Evolutionary conservation across 1,140 invertebrate species (phyloP), one percentile per base, ranked within the genome.

Genomic region (Saccostrea cuccullata): DNA sequence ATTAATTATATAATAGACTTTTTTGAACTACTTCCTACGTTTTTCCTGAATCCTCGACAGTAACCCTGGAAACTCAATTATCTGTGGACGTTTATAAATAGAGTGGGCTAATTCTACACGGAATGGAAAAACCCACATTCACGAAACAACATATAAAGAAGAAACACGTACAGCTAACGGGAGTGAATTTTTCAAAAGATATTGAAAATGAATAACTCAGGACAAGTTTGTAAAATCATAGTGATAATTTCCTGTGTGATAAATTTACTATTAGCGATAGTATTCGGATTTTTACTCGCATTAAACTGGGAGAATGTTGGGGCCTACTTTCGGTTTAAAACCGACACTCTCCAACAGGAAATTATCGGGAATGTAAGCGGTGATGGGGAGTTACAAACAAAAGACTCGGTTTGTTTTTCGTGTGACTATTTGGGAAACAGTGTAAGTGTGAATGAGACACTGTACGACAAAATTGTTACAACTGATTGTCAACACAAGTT

Each of bases 361-460:
- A 64, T 64, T 17, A 64, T 20, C 58, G 58, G 15, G 17, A 64
- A 20, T 64, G 58, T 64, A n/a, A 64, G 58, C 58, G 58, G 58
- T 1, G n/a, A 64, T 47, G 47, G 47, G 17, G 58, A 17, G 15
- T 20, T 64, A 20, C 17, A 17, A n/a, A 64, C 17, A 8, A 64
- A n/a, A 64, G 30, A 36, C 30, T 77, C 70, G 12, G 70, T 77
- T 40, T 77, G 70, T 77, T 77, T 77, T 77, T 30, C 23, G 8
- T 77, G 70, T 36, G 70, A 77, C 30, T 77, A 77, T 77, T 77
- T 77, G 30, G 70, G 70, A 15, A 17, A 15, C 13, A 26, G 26
- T 77, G 70, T 77, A 36, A 77, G 30, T 77, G 30, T 36, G 9
- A 77, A 77, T 36, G 70, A 77, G 26, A 77, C 70, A 36, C 30